These are phyloP conservation scores for Anisognathus igniventris DNA, from an alignment of 2,797 vertebrate species.

Conservation along the genomic window DNA sequence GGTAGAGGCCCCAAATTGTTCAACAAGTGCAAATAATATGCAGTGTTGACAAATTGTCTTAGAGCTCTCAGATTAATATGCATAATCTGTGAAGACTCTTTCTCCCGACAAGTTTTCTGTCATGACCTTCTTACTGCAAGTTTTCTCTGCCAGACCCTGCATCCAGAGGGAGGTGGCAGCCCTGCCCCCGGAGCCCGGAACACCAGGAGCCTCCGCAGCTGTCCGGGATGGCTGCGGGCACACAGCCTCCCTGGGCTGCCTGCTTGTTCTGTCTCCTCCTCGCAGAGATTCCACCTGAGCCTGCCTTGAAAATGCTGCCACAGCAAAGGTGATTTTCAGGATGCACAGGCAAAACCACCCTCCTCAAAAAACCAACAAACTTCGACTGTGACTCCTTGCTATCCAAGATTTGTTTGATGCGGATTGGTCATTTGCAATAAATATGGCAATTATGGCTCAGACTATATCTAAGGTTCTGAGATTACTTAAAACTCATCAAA, in stretches of 20 bases:
- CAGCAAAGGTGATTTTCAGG: background rate
- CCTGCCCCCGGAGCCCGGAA: background rate
- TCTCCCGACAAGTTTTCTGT: background rate
- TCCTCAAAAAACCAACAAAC: background rate
- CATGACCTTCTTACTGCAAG: background rate
- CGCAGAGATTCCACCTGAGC: rapidly evolving
- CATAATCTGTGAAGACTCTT: background rate
- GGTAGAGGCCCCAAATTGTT: background rate
- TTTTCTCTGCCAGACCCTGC: background rate
- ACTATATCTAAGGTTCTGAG: background rate
- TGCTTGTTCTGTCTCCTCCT: background rate
- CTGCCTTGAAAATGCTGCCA: background rate
- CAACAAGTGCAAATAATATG: background rate
- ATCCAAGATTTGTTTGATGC: background rate
- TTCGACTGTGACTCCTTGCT: background rate
- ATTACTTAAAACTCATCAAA: background rate
- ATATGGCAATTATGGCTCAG: background rate
- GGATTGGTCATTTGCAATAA: background rate
- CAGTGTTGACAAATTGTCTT: background rate
- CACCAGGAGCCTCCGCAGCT: background rate
- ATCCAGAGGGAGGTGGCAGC: background rate
- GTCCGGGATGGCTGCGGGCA: background rate
- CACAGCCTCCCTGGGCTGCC: rapidly evolving
- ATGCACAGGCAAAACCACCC: background rate
- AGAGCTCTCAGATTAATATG: background rate